phyloP scores from a whole-genome alignment of 1,140 invertebrate species.

The Nomia melanderi region DNA sequence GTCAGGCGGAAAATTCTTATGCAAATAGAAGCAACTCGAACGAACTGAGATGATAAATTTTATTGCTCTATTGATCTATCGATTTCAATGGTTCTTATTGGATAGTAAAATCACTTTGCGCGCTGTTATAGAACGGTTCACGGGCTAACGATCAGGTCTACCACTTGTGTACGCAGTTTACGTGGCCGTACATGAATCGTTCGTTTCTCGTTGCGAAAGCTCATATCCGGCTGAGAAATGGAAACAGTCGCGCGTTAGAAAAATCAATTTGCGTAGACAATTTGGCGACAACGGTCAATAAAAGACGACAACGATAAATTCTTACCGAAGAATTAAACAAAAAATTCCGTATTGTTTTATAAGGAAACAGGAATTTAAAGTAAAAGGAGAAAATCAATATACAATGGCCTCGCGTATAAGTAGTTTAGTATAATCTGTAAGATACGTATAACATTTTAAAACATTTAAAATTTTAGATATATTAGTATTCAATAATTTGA shows the following conservation, averaged over 20 bases:
- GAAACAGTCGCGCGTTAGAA: constrained; percentile 24
- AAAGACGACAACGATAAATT: too few relatives aligned
- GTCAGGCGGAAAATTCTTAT: constrained; percentile 6
- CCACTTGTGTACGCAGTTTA: constrained; percentile 33
- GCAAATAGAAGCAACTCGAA: neutral
- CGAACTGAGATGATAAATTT: constrained; percentile 31
- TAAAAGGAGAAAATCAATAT: too few relatives aligned
- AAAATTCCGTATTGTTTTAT: too few relatives aligned
- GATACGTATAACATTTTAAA: too few relatives aligned
- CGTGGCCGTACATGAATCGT: constrained; percentile 41
- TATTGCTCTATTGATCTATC: constrained; percentile 37
- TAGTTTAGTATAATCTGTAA: too few relatives aligned
- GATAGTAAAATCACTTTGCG: constrained; percentile 44
- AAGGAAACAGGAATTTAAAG: too few relatives aligned
- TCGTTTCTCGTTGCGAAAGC: constrained; percentile 60
- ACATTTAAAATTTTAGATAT: too few relatives aligned
- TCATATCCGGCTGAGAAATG: constrained; percentile 56
- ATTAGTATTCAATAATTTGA: too few relatives aligned
- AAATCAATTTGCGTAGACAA: constrained; percentile 30
- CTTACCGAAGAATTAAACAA: too few relatives aligned
- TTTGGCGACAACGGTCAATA: neutral
- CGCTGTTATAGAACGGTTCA: constrained; percentile 53
- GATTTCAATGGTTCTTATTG: constrained; percentile 37
- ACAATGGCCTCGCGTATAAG: too few relatives aligned
- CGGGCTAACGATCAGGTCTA: constrained; percentile 43